Evolutionary conservation across 2,113 vertebrate species (phyloP).

Genomic region (Falcunculus frontatus): DNA sequence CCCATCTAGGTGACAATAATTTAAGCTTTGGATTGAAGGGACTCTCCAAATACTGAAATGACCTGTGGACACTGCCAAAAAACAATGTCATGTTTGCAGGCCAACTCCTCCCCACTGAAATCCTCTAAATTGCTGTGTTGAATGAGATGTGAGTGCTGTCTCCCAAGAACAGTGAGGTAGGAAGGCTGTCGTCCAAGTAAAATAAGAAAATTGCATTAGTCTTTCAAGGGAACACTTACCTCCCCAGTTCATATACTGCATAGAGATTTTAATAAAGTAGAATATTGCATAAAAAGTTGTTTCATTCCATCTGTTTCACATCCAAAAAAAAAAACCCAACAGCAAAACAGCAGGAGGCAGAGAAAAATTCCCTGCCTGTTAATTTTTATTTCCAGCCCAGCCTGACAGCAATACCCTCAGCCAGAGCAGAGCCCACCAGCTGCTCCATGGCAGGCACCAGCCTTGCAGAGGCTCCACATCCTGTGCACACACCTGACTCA

Average conservation of each 20-base stretch:
- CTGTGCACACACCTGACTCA: background rate
- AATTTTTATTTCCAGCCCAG: background rate
- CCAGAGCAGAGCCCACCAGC: background rate
- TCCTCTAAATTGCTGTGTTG: constrained; percentile 11
- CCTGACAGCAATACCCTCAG: background rate
- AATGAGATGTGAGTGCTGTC: background rate
- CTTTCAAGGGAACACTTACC: constrained; percentile 53
- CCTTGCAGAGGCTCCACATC: background rate
- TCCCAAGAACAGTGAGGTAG: constrained; percentile 1
- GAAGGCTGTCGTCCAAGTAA: constrained; percentile 31
- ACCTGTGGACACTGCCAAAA: background rate
- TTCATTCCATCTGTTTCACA: constrained; percentile 29
- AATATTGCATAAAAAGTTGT: constrained; percentile 38
- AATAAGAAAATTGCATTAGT: constrained; percentile 28
- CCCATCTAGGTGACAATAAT: background rate
- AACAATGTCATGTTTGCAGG: background rate
- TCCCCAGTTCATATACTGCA: background rate
- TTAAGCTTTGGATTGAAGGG: background rate
- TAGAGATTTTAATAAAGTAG: constrained; percentile 39
- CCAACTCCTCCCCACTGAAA: background rate
- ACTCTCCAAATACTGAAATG: background rate
- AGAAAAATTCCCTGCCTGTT: background rate
- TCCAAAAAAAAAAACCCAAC: background rate
- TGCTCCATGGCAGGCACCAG: background rate
- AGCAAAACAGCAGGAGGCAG: background rate